Conservation (phyloP, 2,888 invertebrate species). For the Polydrusus tereticollis region DNA sequence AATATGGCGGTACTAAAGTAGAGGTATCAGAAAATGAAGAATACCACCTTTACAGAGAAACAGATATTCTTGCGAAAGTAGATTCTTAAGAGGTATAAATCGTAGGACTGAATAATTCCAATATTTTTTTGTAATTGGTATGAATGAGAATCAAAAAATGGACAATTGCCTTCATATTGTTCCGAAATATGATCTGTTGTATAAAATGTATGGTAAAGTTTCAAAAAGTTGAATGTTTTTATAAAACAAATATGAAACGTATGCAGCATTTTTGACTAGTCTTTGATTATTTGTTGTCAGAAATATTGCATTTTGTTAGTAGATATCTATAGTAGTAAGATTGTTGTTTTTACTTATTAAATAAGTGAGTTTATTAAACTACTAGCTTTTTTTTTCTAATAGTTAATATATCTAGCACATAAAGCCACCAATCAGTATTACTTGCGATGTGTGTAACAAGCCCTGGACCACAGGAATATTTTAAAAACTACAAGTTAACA, state of each 20-base stretch:
- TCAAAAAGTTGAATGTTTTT: constrained; percentile 48
- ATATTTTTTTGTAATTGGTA: constrained; percentile 49
- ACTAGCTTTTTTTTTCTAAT: constrained; percentile 11
- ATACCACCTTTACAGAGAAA: constrained; percentile 93
- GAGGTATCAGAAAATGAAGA: constrained; percentile 91
- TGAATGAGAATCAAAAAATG: constrained; percentile 49
- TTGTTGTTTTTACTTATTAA: constrained; percentile 50
- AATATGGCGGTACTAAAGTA: constrained; percentile 98
- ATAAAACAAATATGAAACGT: constrained; percentile 49
- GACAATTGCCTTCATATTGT: constrained; percentile 47
- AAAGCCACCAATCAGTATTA: too few relatives aligned
- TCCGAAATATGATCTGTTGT: constrained; percentile 44
- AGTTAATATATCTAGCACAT: too few relatives aligned
- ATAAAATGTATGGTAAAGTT: constrained; percentile 36
- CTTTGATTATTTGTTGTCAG: constrained; percentile 51
- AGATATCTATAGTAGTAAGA: constrained; percentile 43
- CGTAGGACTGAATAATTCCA: constrained; percentile 43
- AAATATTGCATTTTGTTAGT: constrained; percentile 42
- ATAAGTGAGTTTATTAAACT: constrained; percentile 52
- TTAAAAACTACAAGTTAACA: too few relatives aligned
- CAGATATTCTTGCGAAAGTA: constrained; percentile 95
- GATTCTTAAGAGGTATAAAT: constrained; percentile 65
- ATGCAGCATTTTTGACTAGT: constrained; percentile 46
- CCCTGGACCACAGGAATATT: too few relatives aligned
- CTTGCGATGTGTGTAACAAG: too few relatives aligned